A percentile compares a stretch with the other conserved stretches of the same genome.
Conservation (phyloP, 2,797 vertebrate species). For the Microchirus variegatus region DNA sequence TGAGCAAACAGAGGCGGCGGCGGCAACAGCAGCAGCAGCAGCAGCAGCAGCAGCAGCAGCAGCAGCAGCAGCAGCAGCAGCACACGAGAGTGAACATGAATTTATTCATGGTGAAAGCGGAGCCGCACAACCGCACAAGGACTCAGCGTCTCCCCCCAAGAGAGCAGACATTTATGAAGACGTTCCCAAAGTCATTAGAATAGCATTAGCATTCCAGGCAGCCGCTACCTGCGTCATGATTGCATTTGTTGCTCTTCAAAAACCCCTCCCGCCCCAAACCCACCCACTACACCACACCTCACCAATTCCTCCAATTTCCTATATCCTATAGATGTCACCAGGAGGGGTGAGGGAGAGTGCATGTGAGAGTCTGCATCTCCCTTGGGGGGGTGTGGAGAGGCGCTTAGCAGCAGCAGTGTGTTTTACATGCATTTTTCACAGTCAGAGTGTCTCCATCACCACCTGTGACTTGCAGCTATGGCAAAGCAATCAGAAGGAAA, state of each 20-base stretch:
- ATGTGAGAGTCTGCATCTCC: conserved; percentile 42
- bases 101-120: conserved; percentile 81
- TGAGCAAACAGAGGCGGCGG: conserved; percentile 73
- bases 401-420: conserved; percentile 32
- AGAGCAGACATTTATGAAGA: conserved; percentile 85
- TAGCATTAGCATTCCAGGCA: conserved; percentile 76
- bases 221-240: conserved; percentile 66
- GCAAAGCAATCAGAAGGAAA: conserved; percentile 5
- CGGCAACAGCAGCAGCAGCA: conserved; percentile 10
- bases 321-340: conserved; percentile 24
- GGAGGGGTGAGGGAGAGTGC: conserved; percentile 52
- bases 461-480: conserved; percentile 10
- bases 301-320: background rate
- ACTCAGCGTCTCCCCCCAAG: conserved; percentile 54
- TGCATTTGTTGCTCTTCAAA: conserved; percentile 61
- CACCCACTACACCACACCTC: background rate
- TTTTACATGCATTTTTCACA: conserved; percentile 48
- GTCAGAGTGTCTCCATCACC: conserved; percentile 46
- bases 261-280: conserved; percentile 18
- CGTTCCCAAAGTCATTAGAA: conserved; percentile 77
- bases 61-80: conserved; percentile 30
- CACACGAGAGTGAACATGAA: conserved; percentile 74
- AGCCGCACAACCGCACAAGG: conserved; percentile 44
- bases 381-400: conserved; percentile 55
- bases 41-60: conserved; percentile 35